Evolutionary conservation across 2,888 invertebrate species (phyloP).

Genomic region (Osedax frankpressi): DNA sequence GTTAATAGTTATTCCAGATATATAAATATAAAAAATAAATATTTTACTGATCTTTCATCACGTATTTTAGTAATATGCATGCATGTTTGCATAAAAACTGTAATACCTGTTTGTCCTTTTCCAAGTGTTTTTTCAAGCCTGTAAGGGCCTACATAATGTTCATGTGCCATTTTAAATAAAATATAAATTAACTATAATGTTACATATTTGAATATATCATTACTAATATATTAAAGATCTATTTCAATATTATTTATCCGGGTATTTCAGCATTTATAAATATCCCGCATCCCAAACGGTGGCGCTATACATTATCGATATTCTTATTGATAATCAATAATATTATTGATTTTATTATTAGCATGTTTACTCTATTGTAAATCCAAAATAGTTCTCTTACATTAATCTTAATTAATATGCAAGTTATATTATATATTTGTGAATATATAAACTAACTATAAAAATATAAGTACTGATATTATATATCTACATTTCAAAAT

Average conservation of each 20-base stretch:
- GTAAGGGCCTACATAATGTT: constrained; percentile 90
- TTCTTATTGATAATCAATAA: neutral
- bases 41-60: neutral
- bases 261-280: neutral
- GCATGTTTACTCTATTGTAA: neutral
- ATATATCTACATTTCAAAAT: too few relatives aligned
- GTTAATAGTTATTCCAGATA: neutral
- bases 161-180: constrained; percentile 26
- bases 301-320: neutral
- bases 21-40: neutral
- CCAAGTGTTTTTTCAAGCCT: constrained; percentile 96
- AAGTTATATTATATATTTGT: too few relatives aligned
- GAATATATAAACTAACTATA: too few relatives aligned
- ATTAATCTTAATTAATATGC: too few relatives aligned
- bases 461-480: too few relatives aligned
- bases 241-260: neutral
- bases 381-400: too few relatives aligned
- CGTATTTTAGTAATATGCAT: neutral
- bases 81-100: neutral
- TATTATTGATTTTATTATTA: neutral
- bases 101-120: constrained; percentile 91
- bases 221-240: neutral
- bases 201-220: neutral
- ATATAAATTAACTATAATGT: neutral
- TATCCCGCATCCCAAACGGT: neutral